Evolutionary conservation across 30 jellyfish, hydroid and myxozoan genomes (phyloP).

Genomic region (Aurelia sp.): DNA sequence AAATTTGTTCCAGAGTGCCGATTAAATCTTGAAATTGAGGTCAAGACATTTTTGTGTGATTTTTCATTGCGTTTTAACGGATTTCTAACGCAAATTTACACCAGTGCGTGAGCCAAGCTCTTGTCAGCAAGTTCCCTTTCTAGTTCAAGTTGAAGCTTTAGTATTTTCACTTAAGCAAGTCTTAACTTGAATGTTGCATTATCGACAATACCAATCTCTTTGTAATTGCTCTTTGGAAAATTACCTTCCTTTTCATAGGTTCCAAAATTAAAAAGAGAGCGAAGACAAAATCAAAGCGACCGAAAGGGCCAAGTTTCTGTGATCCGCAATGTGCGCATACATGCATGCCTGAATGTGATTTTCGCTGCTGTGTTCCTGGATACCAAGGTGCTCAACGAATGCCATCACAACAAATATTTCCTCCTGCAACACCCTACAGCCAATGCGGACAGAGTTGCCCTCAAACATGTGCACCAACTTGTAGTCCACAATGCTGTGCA

Average conservation of each 20-base stretch:
- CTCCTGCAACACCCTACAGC: constrained; percentile 73
- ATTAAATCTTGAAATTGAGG: no score
- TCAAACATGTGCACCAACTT: constrained; percentile 86
- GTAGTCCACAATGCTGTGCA: constrained; percentile 84
- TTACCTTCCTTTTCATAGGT: constrained; percentile 2
- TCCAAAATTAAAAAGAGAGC: constrained; percentile 43
- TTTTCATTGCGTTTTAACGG: no score
- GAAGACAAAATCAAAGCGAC: constrained; percentile 23
- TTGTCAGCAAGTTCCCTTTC: no score
- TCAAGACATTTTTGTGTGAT: no score
- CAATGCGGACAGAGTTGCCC: constrained; percentile 90
- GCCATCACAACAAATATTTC: constrained; percentile 71
- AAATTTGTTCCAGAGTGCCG: no score
- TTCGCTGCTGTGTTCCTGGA: constrained; percentile 92
- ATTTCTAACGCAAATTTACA: no score
- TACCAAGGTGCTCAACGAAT: constrained; percentile 70
- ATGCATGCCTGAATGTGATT: constrained; percentile 91
- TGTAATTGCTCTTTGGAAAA: no score
- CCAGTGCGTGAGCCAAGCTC: no score
- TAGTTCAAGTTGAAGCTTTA: no score
- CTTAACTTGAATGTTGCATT: no score
- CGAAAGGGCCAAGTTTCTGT: constrained; percentile 74
- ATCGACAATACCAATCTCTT: no score
- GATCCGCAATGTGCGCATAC: constrained; percentile 95
- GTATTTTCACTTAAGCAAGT: no score